phyloP scores from a whole-genome alignment of 2,113 vertebrate species.

The Chaenogobius annularis region DNA sequence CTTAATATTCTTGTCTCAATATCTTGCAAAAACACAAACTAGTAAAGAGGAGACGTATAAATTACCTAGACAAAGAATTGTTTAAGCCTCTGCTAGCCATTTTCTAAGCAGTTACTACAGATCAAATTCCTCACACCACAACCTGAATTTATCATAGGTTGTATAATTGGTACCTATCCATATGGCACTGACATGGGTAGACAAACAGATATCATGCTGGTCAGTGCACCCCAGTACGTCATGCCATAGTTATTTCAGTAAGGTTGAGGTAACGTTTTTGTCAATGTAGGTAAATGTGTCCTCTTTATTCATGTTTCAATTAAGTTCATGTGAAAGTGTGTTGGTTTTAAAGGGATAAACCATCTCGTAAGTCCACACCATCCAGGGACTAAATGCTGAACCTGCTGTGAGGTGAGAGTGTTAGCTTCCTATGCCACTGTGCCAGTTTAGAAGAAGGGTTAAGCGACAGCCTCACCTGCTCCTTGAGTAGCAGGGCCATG shows the following conservation, averaged over 20 bases:
- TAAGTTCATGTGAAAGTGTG: not conserved
- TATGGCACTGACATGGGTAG: not conserved
- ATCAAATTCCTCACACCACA: not conserved
- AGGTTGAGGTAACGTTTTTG: too few relatives aligned
- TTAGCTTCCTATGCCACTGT: not conserved
- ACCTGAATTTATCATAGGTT: not conserved
- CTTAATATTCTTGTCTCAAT: slow-evolving; percentile 7
- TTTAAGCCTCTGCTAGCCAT: not conserved
- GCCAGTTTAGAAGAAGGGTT: not conserved
- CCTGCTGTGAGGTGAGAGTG: not conserved
- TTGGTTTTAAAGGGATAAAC: not conserved
- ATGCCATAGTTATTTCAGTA: too few relatives aligned
- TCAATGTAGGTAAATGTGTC: too few relatives aligned
- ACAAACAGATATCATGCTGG: too few relatives aligned
- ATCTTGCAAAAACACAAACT: not conserved
- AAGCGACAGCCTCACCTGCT: slow-evolving; percentile 81
- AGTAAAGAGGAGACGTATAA: not conserved
- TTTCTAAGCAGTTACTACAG: not conserved
- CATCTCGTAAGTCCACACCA: not conserved
- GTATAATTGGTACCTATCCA: too few relatives aligned
- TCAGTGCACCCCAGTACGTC: too few relatives aligned
- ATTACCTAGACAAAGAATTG: not conserved
- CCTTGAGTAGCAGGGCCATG: slow-evolving; percentile 93
- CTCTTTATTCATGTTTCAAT: too few relatives aligned
- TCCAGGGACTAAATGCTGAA: not conserved